Evolutionary conservation across 2,113 vertebrate species (phyloP), one percentile per base, ranked within the genome.

Genomic region (Pachycephala philippinensis): DNA sequence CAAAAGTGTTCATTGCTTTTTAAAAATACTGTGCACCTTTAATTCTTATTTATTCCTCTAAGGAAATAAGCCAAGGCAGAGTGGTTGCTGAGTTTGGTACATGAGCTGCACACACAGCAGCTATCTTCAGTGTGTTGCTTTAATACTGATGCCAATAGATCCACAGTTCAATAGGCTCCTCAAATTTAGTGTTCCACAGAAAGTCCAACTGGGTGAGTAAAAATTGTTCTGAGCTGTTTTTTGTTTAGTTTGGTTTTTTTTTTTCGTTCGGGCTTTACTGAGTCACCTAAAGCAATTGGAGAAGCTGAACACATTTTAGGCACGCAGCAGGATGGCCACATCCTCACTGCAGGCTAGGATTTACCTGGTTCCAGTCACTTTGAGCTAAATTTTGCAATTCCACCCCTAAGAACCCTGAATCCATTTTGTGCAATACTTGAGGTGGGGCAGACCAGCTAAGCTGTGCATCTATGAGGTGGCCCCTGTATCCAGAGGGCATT

Each of bases 261-360:
- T 65, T 33, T 33, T 53, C 11, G 21, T 53, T 74, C 8, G 10
- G 39, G 26, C 23, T 91, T 90, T 60, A 42, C 23, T 37, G 52
- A 42, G 28, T 45, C 26, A 70, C 39, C 39, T 37, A 28, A 75
- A 52, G 33, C 45, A 65, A 23, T 4, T 50, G 22, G 42, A 70
- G 83, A 56, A 87, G 11, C 4, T 3, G 4, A 68, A 39, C 8
- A 8, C 5, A 3, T 42, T 37, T 85, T 19, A 88, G 23, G 57
- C 44, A 33, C 4, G 18, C 30, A 45, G 37, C 0, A 10, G 23
- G 35, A 31, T 0, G 3, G 39, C 11, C 3, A 1, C 13, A 22
- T 65, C 40, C 20, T 88, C 60, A 42, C 30, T 7, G 1, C 20
- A 20, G 50, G 20, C 45, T 56, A 20, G 9, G 5, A 33, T n/a